Base-by-base conservation (phyloP, 2,797 vertebrate species). In the Macroramphosus scolopax region DNA sequence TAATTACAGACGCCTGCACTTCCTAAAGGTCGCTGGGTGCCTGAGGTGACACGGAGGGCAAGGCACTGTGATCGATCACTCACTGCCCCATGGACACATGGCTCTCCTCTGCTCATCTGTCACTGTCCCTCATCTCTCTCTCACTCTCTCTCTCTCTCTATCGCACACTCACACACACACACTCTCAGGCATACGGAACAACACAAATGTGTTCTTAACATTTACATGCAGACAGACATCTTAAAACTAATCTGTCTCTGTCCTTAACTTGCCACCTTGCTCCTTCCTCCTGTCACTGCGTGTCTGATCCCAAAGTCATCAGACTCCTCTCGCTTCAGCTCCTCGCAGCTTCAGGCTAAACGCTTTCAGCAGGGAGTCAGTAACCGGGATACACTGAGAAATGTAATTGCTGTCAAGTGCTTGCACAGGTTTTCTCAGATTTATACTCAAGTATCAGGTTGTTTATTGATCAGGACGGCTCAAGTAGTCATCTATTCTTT, bases 21-120 rank as follows among this genome's bases (percentile, higher is more conserved):
- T 80, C 79, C 79, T 78, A 87, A 88, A 88, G 87, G 84, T 88
- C 80, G 26, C 54, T 26, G 28, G 61, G 75, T 75, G 69, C 80
- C 84, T 16, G 63, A 75, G 83, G 85, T 86, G 78, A 80, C 78
- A 70, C 53, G 41, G 73, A 81, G 78, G 78, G 77, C 73, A 77
- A 69, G 76, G 67, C 72, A 70, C 58, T 63, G 65, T 75, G 65
- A 86, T 86, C 80, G 80, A 87, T 88, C 80, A 83, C 67, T 76
- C 72, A 67, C 66, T 57, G 57, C 73, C 67, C 63, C 60, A 18
- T 25, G 42, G 74, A 82, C 67, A 67, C 66, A 17, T 29, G 28
- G 55, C 72, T 76, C 53, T 7, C 63, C 67, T 62, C 44, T 17
- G 9, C 78, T 82, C 83, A 85, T 84, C 80, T 62, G 75, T 83